These are phyloP conservation scores for Conistra vaccinii DNA, from an alignment of 2,888 invertebrate genomes.

Conservation along the genomic window DNA sequence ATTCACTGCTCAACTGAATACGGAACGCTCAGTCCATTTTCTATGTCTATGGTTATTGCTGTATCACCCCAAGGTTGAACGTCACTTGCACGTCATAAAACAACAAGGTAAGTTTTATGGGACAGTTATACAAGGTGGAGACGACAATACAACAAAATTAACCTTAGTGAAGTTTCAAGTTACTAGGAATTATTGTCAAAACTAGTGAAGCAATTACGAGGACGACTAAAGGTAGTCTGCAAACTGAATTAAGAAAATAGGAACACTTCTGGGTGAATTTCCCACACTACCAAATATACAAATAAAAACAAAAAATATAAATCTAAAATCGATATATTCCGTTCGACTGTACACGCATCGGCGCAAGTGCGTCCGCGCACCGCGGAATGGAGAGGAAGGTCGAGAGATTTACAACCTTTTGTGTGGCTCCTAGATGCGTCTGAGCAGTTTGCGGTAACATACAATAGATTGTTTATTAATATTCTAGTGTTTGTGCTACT, in stretches of 20 bases:
- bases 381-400: slow-evolving; percentile 79
- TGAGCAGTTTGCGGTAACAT: slow-evolving; percentile 65
- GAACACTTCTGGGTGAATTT: not conserved
- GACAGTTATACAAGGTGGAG: not conserved
- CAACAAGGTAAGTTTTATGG: not conserved
- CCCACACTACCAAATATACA: not conserved
- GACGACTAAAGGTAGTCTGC: not conserved
- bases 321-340: slow-evolving; percentile 35
- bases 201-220: too few relatives aligned
- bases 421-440: slow-evolving; percentile 66
- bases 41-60: not conserved
- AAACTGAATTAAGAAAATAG: not conserved
- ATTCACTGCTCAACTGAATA: not conserved
- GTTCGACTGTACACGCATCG: slow-evolving; percentile 62
- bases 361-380: slow-evolving; percentile 59
- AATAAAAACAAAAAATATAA: not conserved
- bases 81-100: not conserved
- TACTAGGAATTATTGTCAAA: too few relatives aligned
- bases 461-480: slow-evolving; percentile 66
- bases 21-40: not conserved
- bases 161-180: not conserved
- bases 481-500: slow-evolving; percentile 57
- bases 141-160: too few relatives aligned
- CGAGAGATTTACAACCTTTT: slow-evolving; percentile 83
- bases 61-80: not conserved